Percentiles rank a stretch among this genome's conserved stretches.
Conservation (phyloP, 2,797 vertebrate genomes). For the Hydrolagus colliei region DNA sequence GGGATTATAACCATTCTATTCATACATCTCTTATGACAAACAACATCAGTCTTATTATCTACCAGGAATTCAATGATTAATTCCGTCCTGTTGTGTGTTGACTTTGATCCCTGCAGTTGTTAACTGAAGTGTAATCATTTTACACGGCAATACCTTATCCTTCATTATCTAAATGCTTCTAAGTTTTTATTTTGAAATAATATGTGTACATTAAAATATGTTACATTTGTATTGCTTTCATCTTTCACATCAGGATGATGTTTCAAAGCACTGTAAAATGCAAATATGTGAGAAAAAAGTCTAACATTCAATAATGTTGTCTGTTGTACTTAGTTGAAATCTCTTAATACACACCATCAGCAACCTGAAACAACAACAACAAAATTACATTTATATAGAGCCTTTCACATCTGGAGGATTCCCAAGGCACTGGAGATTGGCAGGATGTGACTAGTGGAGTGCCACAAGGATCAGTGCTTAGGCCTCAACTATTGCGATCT, state of each 20-base stretch:
- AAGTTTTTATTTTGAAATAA: not conserved
- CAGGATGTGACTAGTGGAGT: too few species aligned
- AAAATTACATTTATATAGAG: not conserved
- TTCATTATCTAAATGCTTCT: not conserved
- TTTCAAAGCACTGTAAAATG: too few species aligned
- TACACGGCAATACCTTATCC: not conserved
- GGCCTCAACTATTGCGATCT: too few species aligned
- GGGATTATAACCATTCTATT: slow-evolving; percentile 52
- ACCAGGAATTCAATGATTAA: slow-evolving; percentile 46
- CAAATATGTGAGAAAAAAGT: too few species aligned
- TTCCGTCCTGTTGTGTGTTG: slow-evolving; percentile 37
- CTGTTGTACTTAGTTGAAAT: too few species aligned
- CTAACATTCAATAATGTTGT: too few species aligned
- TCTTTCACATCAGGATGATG: too few species aligned
- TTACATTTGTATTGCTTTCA: too few species aligned
- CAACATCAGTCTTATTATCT: slow-evolving; percentile 48
- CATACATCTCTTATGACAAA: slow-evolving; percentile 55
- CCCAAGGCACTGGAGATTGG: too few species aligned
- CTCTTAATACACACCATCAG: too few species aligned
- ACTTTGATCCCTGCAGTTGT: not conserved
- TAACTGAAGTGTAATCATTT: not conserved
- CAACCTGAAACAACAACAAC: not conserved
- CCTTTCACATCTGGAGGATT: too few species aligned
- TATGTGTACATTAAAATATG: too few species aligned
- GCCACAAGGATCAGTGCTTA: not conserved